Conservation (phyloP, 2,888 invertebrate genomes). For the Tenthredo mesomela region DNA sequence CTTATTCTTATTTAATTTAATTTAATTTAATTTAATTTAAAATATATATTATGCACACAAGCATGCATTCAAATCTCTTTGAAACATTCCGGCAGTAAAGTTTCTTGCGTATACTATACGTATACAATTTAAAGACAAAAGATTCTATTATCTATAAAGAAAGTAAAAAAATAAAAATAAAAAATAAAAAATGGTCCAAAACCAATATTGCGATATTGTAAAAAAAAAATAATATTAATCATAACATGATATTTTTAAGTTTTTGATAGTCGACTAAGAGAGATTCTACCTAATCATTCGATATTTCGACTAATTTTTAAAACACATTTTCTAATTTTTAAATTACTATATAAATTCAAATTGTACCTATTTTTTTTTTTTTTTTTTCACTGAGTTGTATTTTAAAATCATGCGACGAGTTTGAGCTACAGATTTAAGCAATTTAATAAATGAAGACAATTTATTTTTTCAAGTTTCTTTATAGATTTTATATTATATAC, state of each 20-base stretch:
- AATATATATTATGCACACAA: background rate
- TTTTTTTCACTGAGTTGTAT: background rate
- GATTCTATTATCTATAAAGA: background rate
- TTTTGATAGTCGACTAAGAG: background rate
- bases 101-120: background rate
- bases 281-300: background rate
- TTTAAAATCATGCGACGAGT: background rate
- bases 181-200: background rate
- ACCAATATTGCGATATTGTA: background rate
- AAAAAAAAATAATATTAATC: background rate
- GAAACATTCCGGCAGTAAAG: slow-evolving; percentile 7
- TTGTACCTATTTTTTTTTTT: background rate
- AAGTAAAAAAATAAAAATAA: background rate
- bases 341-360: background rate
- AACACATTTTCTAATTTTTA: background rate
- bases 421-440: background rate
- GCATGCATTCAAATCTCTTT: background rate
- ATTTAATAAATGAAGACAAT: background rate
- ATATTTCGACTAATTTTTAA: background rate
- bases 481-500: background rate
- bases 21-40: background rate
- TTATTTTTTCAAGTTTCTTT: background rate
- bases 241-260: background rate
- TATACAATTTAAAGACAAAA: background rate
- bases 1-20: background rate